Evolutionary conservation across 2,888 invertebrate genomes (phyloP), one percentile per base, ranked within the genome.

Genomic region (Bimastos eiseni): DNA sequence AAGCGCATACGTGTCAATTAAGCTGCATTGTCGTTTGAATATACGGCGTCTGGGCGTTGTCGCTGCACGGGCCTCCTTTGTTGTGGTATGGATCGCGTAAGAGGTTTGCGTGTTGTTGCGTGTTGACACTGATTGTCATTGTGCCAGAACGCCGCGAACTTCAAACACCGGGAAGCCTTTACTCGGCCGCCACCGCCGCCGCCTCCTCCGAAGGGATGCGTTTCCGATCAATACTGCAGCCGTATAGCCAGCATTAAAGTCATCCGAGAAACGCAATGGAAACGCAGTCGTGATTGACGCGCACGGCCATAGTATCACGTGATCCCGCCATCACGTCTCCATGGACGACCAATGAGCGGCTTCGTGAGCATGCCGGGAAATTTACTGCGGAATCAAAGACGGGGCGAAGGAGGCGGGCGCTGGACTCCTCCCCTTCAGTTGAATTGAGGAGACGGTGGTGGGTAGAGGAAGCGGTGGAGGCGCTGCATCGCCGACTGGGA

Each of bases 301-400:
- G 70, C 70, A 17, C 70, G 70, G 70, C 70, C 70, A 11, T 70
- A 70, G 70, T n/a, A 70, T 70, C 70, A 70, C 70, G 70, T 70
- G 70, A 70, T n/a, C 70, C 70, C 70, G 70, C 70, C n/a, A 70
- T 70, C 70, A 70, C 70, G 70, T 70, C 70, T 70, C 70, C n/a
- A n/a, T 70, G 70, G 70, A 70, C 70, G 70, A n/a, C 70, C 70
- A 70, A 70, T n/a, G 70, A 70, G 70, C 70, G 70, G n/a, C 70
- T 70, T n/a, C 30, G 70, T 11, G 70, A 30, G 70, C 70, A 70
- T 70, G 70, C 70, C 70, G 70, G 70, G 70, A 70, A n/a, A 70
- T 70, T 70, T 70, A n/a, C n/a, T n/a, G 70, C 30, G n/a, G n/a
- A 70, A n/a, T n/a, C 30, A 8, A n/a, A n/a, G 70, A 11, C 30